These are phyloP conservation scores for Heterodera carotae DNA, from an alignment of 1,140 invertebrate species.

Conservation along the genomic window DNA sequence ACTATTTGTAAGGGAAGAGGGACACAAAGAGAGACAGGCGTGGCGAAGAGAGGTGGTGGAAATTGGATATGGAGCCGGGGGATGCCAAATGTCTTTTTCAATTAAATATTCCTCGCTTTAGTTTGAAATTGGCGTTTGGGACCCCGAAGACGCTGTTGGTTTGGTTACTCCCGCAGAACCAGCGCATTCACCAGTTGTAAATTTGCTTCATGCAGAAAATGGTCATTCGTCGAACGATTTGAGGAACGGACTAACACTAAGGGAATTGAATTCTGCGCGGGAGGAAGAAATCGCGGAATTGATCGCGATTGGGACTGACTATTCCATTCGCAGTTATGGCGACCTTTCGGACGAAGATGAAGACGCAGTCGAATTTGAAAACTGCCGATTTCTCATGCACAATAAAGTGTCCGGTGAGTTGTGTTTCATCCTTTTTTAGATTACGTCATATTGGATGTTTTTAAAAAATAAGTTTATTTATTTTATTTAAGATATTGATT, in stretches of 20 bases:
- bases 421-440: background rate
- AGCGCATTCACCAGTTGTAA: background rate
- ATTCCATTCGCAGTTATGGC: constrained; percentile 36
- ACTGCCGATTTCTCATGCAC: constrained; percentile 46
- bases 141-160: constrained; percentile 44
- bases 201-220: constrained; percentile 5
- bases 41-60: too few relatives aligned
- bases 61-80: too few relatives aligned
- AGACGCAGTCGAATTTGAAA: constrained; percentile 46
- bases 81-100: too few relatives aligned
- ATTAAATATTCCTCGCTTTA: background rate
- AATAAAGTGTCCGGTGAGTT: constrained; percentile 37
- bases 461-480: background rate
- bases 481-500: constrained; percentile 12
- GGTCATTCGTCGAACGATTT: constrained; percentile 2
- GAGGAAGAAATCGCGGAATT: constrained; percentile 38
- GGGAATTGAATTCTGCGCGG: constrained; percentile 15
- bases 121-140: constrained; percentile 64
- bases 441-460: background rate
- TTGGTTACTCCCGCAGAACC: constrained; percentile 20
- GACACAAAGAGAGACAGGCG: too few relatives aligned
- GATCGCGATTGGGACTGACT: constrained; percentile 30
- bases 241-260: constrained; percentile 9
- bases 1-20: background rate
- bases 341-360: constrained; percentile 55